These are phyloP conservation scores for Frankliniella fusca DNA, from an alignment of 2,888 invertebrate genomes.

Conservation along the genomic window DNA sequence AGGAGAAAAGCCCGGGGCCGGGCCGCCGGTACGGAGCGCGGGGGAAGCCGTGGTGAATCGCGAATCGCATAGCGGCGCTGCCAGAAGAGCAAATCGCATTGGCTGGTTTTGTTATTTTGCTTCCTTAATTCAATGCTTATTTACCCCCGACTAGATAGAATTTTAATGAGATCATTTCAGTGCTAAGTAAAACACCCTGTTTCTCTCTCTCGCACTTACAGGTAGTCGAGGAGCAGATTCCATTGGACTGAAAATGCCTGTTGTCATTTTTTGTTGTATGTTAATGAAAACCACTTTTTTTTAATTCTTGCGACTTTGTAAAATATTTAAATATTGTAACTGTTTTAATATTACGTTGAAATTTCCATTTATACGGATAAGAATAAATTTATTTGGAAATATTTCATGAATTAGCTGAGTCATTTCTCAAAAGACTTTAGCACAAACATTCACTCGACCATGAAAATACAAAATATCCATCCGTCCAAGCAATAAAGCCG, in stretches of 20 bases:
- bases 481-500: too few species aligned
- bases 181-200: conserved; percentile 15
- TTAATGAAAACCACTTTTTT: background rate
- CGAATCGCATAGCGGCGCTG: too few species aligned
- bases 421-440: too few species aligned
- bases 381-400: too few species aligned
- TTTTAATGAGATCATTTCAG: conserved; percentile 24
- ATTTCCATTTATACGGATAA: too few species aligned
- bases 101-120: background rate
- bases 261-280: background rate
- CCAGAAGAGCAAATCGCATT: too few species aligned
- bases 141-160: background rate
- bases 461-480: too few species aligned
- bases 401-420: too few species aligned
- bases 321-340: background rate
- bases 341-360: too few species aligned
- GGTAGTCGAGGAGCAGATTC: conserved; percentile 70
- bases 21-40: background rate
- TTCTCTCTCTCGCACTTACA: conserved; percentile 49
- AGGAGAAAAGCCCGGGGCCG: conserved; percentile 11
- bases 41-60: background rate
- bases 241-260: conserved; percentile 55
- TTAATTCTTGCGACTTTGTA: background rate
- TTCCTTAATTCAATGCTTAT: background rate
- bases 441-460: too few species aligned